phyloP scores from a whole-genome alignment of 2,797 vertebrate genomes.

The Fistularia commersonii region DNA sequence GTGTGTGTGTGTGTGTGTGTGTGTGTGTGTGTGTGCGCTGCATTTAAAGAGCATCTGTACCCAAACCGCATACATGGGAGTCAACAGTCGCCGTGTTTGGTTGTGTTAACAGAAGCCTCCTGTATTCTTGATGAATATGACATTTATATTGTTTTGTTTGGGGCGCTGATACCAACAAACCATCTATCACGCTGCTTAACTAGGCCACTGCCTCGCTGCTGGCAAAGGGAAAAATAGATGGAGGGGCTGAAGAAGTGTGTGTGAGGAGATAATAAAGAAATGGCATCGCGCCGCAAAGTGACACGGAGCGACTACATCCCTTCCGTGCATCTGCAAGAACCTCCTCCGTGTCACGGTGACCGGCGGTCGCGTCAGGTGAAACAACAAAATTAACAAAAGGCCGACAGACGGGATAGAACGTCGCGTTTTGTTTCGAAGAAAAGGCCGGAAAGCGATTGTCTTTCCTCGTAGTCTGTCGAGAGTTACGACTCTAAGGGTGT shows the following conservation, averaged over 20 bases:
- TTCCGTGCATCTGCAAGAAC: background rate
- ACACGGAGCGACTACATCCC: conserved; percentile 1
- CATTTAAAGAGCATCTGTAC: too few species aligned
- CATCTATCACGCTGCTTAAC: conserved; percentile 54
- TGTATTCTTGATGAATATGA: background rate
- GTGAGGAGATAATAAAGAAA: conserved; percentile 41
- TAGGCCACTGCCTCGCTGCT: conserved; percentile 69
- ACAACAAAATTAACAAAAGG: too few species aligned
- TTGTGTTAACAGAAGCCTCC: too few species aligned
- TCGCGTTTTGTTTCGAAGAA: too few species aligned
- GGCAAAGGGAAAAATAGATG: conserved; percentile 39
- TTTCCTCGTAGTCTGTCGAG: conserved; percentile 29
- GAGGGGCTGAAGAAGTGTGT: conserved; percentile 14
- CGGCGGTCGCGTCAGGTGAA: too few species aligned
- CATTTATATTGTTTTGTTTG: background rate
- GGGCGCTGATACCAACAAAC: conserved; percentile 54
- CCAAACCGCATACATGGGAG: too few species aligned
- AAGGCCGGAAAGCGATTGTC: conserved; percentile 1
- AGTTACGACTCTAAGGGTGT: conserved; percentile 23
- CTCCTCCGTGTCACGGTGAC: background rate
- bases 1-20: too few species aligned
- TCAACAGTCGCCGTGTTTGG: too few species aligned
- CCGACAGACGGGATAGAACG: too few species aligned
- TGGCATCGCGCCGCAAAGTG: conserved; percentile 37
- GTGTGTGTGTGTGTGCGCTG: too few species aligned